Evolutionary conservation across 2,113 vertebrate genomes (phyloP).

Genomic region (Sturnira hondurensis): DNA sequence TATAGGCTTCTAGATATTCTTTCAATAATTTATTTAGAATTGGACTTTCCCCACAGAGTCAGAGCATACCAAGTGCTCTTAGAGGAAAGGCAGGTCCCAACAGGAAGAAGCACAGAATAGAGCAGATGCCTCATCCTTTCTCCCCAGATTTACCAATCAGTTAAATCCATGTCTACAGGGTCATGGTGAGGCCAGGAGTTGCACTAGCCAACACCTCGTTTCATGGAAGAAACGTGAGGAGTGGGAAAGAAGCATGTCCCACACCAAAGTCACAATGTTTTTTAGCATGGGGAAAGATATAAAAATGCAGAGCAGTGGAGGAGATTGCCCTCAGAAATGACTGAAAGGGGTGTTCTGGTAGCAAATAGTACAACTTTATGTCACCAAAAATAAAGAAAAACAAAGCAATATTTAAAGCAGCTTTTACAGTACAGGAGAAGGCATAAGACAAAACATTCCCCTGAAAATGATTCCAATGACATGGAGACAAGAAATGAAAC

Average conservation of each 20-base stretch:
- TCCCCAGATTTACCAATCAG: background rate
- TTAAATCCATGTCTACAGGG: background rate
- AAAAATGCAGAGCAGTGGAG: background rate
- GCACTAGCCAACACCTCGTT: background rate
- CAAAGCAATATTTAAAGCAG: background rate
- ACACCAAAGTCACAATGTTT: background rate
- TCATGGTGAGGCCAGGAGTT: background rate
- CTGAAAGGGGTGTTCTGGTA: background rate
- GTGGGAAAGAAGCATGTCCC: background rate
- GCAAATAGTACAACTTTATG: background rate
- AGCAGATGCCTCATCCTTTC: background rate
- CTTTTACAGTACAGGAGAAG: background rate
- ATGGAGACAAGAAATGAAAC: background rate
- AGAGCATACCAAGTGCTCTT: background rate
- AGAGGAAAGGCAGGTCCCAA: background rate
- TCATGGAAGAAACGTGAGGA: background rate
- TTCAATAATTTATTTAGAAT: conserved; percentile 12
- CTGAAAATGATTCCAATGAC: background rate
- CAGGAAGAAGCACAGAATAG: background rate
- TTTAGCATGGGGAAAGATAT: background rate
- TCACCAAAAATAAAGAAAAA: background rate
- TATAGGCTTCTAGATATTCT: background rate
- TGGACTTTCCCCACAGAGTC: background rate
- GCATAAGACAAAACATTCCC: background rate
- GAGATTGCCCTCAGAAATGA: background rate